phyloP scores from a whole-genome alignment of 2,113 vertebrate species.

The Paramisgurnus dabryanus region DNA sequence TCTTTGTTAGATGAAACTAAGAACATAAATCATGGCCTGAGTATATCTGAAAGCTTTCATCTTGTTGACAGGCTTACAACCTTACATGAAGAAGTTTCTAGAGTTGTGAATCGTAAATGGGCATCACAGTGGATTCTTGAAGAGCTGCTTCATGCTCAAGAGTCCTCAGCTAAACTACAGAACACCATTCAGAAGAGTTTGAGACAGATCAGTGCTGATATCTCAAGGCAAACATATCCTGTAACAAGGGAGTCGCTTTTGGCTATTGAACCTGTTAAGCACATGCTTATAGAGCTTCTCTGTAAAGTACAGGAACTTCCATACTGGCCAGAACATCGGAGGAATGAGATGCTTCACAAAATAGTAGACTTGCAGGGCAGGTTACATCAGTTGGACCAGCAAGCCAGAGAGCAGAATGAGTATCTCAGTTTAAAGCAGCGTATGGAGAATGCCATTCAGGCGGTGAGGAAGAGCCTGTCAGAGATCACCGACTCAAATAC shows the following conservation, averaged over 20 bases:
- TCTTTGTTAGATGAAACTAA: constrained; percentile 66
- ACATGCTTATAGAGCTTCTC: constrained; percentile 68
- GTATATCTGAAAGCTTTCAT: constrained; percentile 80
- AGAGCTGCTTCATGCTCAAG: constrained; percentile 72
- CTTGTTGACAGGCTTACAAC: constrained; percentile 78
- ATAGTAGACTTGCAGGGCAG: constrained; percentile 71
- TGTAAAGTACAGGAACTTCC: constrained; percentile 67
- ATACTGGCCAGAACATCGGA: constrained; percentile 61
- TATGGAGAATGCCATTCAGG: constrained; percentile 69
- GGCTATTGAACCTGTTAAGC: constrained; percentile 44
- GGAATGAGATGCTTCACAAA: constrained; percentile 59
- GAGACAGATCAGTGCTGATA: constrained; percentile 56
- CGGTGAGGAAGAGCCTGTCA: constrained; percentile 68
- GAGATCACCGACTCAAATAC: constrained; percentile 52
- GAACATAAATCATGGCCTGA: constrained; percentile 68
- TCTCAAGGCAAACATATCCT: constrained; percentile 65
- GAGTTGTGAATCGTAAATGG: constrained; percentile 74
- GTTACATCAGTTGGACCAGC: constrained; percentile 64
- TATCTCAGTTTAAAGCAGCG: constrained; percentile 71
- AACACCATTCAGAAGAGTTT: constrained; percentile 71
- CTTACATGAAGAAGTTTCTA: constrained; percentile 75
- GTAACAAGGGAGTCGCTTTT: constrained; percentile 57
- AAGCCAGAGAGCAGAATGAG: constrained; percentile 67
- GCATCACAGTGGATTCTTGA: constrained; percentile 72
- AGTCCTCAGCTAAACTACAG: constrained; percentile 72